Base-by-base conservation (phyloP, 2,888 invertebrate species). In the Orgyia antiqua region DNA sequence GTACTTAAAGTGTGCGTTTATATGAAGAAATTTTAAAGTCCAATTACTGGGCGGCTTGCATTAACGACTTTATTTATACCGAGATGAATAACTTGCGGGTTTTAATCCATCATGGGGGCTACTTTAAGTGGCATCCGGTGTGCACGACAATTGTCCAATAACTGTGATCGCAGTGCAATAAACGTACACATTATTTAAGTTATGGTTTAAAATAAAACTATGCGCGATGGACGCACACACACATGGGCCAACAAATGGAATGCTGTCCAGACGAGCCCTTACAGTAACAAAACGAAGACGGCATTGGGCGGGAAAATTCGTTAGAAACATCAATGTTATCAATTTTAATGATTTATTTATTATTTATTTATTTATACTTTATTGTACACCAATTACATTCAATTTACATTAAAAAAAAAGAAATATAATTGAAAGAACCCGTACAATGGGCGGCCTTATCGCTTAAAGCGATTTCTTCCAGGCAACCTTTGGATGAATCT, bases 1-100 rank as follows among this genome's bases (percentile, higher is more conserved):
- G 29, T 40, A 9, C 9, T 42, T 40, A 39, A 32, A 45, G 68
- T 68, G 66, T 65, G 68, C 50, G 65, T 73, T 56, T 36, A 52
- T 56, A 58, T 54, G 61, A 59, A 67, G 58, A 70, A 75, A 78
- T 77, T 72, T 75, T 68, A 69, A 77, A 70, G 66, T 66, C 73
- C 78, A 79, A 80, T 82, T 80, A 82, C 72, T 59, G 64, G 60
- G 52, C 60, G 64, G 60, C 70, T 54, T 64, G 69, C 72, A 77
- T 80, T 77, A 82, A 79, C 72, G 75, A 76, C 71, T 76, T 79
- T 78, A 80, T 79, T 78, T 79, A 78, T 74, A 70, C 69, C 61
- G 56, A 54, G 69, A 72, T 75, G 68, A 70, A 78, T 78, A 78
- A 72, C 66, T 77, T 71, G 80, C 76, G 76, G 78, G 72, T 82